phyloP scores from a whole-genome alignment of 2,113 vertebrate species.

The Grammomys surdaster region DNA sequence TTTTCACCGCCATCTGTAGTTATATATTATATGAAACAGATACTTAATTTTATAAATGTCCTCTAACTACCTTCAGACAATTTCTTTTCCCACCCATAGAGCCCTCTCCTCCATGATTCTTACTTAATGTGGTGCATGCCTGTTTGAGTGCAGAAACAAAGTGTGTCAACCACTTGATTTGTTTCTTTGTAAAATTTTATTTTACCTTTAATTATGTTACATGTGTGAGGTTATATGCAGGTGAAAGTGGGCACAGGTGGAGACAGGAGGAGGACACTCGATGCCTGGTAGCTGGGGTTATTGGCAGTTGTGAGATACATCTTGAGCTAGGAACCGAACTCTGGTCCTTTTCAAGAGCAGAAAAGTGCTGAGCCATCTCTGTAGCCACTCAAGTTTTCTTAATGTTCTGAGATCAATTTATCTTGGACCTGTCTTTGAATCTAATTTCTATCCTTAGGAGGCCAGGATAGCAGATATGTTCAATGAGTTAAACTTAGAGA shows the following conservation, averaged over 20 bases:
- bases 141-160: neutral
- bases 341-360: neutral
- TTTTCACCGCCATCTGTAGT: conserved; percentile 2
- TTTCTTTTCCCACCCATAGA: neutral
- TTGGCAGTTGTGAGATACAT: too few relatives aligned
- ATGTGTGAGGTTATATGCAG: neutral
- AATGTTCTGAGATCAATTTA: neutral
- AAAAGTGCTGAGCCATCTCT: neutral
- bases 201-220: neutral
- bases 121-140: neutral
- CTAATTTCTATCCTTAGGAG: conserved; percentile 36
- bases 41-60: conserved; percentile 58
- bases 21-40: conserved; percentile 56
- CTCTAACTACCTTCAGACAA: neutral
- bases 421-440: neutral
- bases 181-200: conserved; percentile 19
- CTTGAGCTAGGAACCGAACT: neutral
- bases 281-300: neutral
- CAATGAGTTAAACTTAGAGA: neutral
- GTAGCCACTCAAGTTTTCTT: neutral
- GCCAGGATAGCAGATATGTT: neutral
- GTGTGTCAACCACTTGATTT: neutral
- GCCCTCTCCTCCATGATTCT: conserved; percentile 11
- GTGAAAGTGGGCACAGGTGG: neutral
- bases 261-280: neutral